A percentile compares a stretch with the other conserved stretches of the same genome.
Conservation (phyloP, 1,140 invertebrate genomes). For the Oncopeltus fasciatus region DNA sequence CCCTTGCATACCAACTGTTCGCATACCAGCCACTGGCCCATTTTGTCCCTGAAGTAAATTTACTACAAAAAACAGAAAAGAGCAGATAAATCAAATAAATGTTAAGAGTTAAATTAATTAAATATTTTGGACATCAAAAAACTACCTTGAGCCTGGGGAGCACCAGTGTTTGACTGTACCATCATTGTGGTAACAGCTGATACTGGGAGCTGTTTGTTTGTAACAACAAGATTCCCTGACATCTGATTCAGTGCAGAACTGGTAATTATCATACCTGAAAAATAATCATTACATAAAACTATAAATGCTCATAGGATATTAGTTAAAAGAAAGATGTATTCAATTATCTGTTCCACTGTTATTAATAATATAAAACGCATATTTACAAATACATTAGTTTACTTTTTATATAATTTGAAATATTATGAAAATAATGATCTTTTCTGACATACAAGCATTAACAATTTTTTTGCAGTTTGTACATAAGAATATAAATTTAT, state of each 20-base stretch:
- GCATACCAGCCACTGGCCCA: slow-evolving; percentile 33
- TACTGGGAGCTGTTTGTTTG: slow-evolving; percentile 47
- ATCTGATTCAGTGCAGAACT: slow-evolving; percentile 42
- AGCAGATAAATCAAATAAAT: not conserved
- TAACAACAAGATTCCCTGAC: slow-evolving; percentile 42
- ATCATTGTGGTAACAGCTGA: slow-evolving; percentile 26
- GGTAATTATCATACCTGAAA: slow-evolving; percentile 49
- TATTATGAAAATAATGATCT: too few species aligned
- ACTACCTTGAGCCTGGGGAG: slow-evolving; percentile 17
- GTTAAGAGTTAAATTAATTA: not conserved
- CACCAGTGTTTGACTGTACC: slow-evolving; percentile 27
- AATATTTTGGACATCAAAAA: not conserved
- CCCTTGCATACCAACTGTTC: slow-evolving; percentile 30
- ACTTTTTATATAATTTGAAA: too few species aligned
- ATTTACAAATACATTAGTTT: too few species aligned
- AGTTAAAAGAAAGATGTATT: too few species aligned
- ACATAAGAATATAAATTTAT: too few species aligned
- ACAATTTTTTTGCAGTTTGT: too few species aligned
- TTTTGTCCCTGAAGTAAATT: slow-evolving; percentile 34
- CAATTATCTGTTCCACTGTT: too few species aligned
- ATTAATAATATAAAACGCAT: too few species aligned
- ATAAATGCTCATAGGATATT: too few species aligned
- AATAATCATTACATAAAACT: not conserved
- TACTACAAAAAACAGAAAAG: slow-evolving; percentile 21
- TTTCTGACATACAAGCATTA: too few species aligned